Evolutionary conservation across 2,888 invertebrate species (phyloP).

Genomic region (Dimorphilus gyrociliatus): DNA sequence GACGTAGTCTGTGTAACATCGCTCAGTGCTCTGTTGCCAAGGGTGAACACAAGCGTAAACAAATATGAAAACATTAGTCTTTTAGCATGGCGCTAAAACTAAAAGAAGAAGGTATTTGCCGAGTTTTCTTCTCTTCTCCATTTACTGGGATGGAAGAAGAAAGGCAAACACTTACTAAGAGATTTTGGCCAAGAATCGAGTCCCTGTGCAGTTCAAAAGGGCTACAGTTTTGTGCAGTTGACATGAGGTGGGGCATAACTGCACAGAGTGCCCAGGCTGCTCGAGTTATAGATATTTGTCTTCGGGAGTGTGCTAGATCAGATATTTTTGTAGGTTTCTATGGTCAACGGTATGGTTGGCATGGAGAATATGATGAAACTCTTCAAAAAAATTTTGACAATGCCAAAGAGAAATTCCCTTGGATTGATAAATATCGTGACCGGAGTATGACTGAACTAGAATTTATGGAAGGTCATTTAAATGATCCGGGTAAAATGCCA

Average conservation of each 20-base stretch:
- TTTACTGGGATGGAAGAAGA: conserved; percentile 38
- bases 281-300: conserved; percentile 28
- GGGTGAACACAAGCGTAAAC: too few relatives aligned
- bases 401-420: conserved; percentile 20
- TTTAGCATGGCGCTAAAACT: too few relatives aligned
- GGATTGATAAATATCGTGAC: conserved; percentile 20
- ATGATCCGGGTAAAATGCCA: conserved; percentile 23
- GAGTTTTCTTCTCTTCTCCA: conserved; percentile 32
- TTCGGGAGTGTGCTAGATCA: conserved; percentile 27
- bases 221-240: conserved; percentile 27
- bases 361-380: conserved; percentile 19
- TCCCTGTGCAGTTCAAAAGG: conserved; percentile 15
- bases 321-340: conserved; percentile 31
- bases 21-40: too few relatives aligned
- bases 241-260: conserved; percentile 34
- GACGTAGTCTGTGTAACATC: too few relatives aligned
- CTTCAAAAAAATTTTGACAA: conserved; percentile 28
- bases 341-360: conserved; percentile 34
- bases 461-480: conserved; percentile 28
- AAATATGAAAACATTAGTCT: too few relatives aligned
- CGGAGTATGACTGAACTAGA: conserved; percentile 31
- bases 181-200: conserved; percentile 26
- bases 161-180: conserved; percentile 24
- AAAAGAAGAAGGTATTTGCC: conserved; percentile 17
- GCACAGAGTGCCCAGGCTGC: conserved; percentile 23